These are phyloP conservation scores for Pleuronectes platessa DNA, from an alignment of 2,113 vertebrate genomes.

Conservation along the genomic window DNA sequence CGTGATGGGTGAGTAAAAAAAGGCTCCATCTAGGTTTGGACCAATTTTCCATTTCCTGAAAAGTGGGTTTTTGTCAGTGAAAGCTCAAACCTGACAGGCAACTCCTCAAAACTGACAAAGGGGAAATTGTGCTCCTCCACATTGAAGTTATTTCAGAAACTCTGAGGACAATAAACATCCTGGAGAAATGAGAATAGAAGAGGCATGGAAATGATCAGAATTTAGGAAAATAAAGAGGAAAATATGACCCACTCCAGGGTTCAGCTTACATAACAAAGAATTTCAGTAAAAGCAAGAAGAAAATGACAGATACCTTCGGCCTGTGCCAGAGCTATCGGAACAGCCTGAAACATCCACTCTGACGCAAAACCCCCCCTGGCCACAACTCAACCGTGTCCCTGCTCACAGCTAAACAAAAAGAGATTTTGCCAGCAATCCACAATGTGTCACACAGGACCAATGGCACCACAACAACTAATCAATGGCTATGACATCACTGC, in stretches of 20 bases:
- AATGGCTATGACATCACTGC: slow-evolving; percentile 54
- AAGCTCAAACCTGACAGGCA: not conserved
- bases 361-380: slow-evolving; percentile 53
- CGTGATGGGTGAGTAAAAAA: not conserved
- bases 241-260: slow-evolving; percentile 4
- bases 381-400: slow-evolving; percentile 5
- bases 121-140: slow-evolving; percentile 11
- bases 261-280: slow-evolving; percentile 46
- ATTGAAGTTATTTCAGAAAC: slow-evolving; percentile 1
- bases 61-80: not conserved
- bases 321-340: slow-evolving; percentile 26
- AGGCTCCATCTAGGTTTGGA: not conserved
- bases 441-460: slow-evolving; percentile 31
- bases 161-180: not conserved
- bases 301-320: slow-evolving; percentile 34
- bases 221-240: slow-evolving; percentile 12
- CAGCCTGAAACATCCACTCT: slow-evolving; percentile 39
- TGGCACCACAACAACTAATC: slow-evolving; percentile 38
- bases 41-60: not conserved
- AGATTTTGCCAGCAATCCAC: slow-evolving; percentile 23
- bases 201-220: slow-evolving; percentile 26
- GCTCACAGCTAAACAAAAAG: slow-evolving; percentile 32
- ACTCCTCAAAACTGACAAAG: not conserved
- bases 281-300: slow-evolving; percentile 15
- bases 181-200: slow-evolving; percentile 20